These are phyloP conservation scores for Stichodactyla mertensii DNA, from an alignment of 64 coral and sea anemone genomes.

Conservation along the genomic window DNA sequence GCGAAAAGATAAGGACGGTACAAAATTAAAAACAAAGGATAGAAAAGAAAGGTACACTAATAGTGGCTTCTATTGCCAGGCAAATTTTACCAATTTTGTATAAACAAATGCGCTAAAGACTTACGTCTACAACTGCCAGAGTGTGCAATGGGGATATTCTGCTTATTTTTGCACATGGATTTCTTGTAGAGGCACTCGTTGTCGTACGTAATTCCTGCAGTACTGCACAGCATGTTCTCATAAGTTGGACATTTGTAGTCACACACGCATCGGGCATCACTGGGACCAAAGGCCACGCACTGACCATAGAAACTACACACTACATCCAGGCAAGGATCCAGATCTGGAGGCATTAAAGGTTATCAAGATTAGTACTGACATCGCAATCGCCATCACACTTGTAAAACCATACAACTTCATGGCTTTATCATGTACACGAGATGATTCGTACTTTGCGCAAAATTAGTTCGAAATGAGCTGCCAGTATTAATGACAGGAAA, in stretches of 20 bases:
- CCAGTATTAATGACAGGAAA: too few species aligned
- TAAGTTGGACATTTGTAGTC: constrained; percentile 45
- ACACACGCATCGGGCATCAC: constrained; percentile 29
- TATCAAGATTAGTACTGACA: background rate
- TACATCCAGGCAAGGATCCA: constrained; percentile 53
- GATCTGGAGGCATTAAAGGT: constrained; percentile 16
- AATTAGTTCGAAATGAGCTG: too few species aligned
- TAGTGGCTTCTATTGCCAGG: too few species aligned
- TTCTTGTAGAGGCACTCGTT: constrained; percentile 59
- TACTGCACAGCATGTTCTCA: constrained; percentile 51
- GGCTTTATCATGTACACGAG: too few species aligned
- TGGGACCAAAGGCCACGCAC: constrained; percentile 38
- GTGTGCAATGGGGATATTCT: constrained; percentile 51
- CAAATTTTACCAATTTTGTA: too few species aligned
- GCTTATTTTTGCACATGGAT: constrained; percentile 32
- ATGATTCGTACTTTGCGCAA: too few species aligned
- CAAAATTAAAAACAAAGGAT: background rate
- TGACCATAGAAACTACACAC: constrained; percentile 51
- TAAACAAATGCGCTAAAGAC: background rate
- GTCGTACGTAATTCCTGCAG: constrained; percentile 44
- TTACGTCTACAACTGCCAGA: constrained; percentile 60
- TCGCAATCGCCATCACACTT: background rate
- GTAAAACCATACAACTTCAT: too few species aligned
- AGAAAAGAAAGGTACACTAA: background rate
- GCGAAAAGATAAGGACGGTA: background rate